Conservation (phyloP, 2,797 vertebrate genomes). For the Paedocypris micromegethes region DNA sequence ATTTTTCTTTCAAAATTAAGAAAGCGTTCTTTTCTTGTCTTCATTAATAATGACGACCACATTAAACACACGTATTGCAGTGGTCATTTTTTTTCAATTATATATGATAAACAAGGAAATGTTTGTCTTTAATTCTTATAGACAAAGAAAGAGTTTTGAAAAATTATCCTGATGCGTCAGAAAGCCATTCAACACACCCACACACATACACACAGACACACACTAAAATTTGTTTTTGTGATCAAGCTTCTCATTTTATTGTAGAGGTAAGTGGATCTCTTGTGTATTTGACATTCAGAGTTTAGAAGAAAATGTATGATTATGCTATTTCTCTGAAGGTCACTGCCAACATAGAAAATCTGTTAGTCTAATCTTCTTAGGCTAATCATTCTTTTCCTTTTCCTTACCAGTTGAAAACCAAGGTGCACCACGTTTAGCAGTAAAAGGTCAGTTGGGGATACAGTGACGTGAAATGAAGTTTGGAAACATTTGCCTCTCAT, state of each 20-base stretch:
- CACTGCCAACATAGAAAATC: constrained; percentile 33
- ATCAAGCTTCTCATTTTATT: background rate
- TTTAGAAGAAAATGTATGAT: constrained; percentile 16
- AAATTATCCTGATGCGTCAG: no score
- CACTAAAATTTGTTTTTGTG: background rate
- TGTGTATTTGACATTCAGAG: constrained; percentile 6
- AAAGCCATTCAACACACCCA: no score
- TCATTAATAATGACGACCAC: no score
- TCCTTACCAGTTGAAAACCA: constrained; percentile 32
- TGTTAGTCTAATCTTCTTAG: constrained; percentile 7
- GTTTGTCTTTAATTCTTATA: no score
- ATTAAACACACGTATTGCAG: no score
- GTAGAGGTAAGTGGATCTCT: background rate
- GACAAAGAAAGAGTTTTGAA: no score
- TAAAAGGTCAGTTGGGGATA: constrained; percentile 62
- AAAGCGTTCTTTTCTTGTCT: no score
- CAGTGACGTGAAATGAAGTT: constrained; percentile 34
- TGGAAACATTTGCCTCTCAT: constrained; percentile 56
- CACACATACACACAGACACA: no score
- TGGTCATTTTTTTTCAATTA: no score
- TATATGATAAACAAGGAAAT: no score
- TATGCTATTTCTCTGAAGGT: constrained; percentile 38
- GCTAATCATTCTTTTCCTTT: constrained; percentile 13
- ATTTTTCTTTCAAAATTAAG: no score
- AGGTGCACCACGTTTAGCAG: constrained; percentile 32